Evolutionary conservation across 1,140 invertebrate genomes (phyloP).

Genomic region (Pentalonia nigronervosa): DNA sequence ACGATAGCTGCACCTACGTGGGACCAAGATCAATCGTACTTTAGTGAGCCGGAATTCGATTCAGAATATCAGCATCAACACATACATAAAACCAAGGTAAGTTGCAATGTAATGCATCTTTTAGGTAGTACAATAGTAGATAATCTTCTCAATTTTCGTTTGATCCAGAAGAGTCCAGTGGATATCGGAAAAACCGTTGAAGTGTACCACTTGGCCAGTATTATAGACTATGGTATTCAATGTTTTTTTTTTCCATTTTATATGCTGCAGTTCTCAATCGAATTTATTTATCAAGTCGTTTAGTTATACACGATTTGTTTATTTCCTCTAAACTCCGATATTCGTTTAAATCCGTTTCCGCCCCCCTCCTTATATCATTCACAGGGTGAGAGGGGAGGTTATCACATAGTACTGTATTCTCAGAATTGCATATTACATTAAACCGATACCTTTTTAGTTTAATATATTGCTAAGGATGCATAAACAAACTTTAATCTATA

Average conservation of each 20-base stretch:
- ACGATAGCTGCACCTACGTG: constrained; percentile 64
- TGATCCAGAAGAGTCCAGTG: neutral
- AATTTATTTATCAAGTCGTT: neutral
- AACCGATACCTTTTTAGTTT: neutral
- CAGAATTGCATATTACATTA: neutral
- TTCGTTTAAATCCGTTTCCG: neutral
- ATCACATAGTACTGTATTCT: neutral
- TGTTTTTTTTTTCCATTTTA: neutral
- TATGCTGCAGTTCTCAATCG: neutral
- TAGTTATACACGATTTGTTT: neutral
- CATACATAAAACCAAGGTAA: constrained; percentile 90
- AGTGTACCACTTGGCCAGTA: neutral
- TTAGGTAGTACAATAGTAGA: neutral
- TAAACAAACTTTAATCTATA: neutral
- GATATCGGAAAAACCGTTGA: neutral
- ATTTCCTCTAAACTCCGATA: neutral
- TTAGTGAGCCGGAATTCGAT: constrained; percentile 93
- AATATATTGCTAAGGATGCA: neutral
- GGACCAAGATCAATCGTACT: constrained; percentile 83
- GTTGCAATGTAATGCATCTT: constrained; percentile 59
- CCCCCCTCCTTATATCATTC: neutral
- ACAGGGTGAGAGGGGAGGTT: neutral
- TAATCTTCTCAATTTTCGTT: neutral
- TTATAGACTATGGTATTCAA: neutral
- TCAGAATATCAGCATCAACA: constrained; percentile 93